phyloP scores from a whole-genome alignment of 2,888 invertebrate species.

The Temnothorax ravouxi region DNA sequence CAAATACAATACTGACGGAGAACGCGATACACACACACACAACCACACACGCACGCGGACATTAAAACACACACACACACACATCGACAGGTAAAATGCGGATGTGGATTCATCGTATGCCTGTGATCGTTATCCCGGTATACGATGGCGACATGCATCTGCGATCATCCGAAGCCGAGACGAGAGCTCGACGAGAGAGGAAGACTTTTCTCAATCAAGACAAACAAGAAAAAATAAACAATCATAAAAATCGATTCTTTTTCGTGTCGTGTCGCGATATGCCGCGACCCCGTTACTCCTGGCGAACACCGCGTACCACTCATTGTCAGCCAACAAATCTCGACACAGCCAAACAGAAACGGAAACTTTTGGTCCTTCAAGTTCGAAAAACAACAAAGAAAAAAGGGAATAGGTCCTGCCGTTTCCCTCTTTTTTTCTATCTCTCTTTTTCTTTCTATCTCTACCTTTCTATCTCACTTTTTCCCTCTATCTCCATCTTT shows the following conservation, averaged over 20 bases:
- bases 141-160: slow-evolving; percentile 22
- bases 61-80: slow-evolving; percentile 47
- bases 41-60: slow-evolving; percentile 25
- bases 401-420: slow-evolving; percentile 40
- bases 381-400: slow-evolving; percentile 45
- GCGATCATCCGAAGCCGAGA: slow-evolving; percentile 67
- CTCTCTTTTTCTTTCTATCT: background rate
- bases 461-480: background rate
- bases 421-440: background rate
- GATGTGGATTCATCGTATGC: slow-evolving; percentile 49
- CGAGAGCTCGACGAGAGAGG: slow-evolving; percentile 64
- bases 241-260: slow-evolving; percentile 16
- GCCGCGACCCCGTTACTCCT: slow-evolving; percentile 6
- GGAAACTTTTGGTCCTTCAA: slow-evolving; percentile 73
- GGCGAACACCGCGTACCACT: background rate
- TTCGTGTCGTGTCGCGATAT: slow-evolving; percentile 8
- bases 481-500: background rate
- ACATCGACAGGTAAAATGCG: slow-evolving; percentile 54
- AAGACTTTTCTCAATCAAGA: slow-evolving; percentile 52
- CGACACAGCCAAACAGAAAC: slow-evolving; percentile 68
- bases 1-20: slow-evolving; percentile 83
- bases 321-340: slow-evolving; percentile 39
- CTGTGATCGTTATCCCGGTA: slow-evolving; percentile 33
- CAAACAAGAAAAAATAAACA: slow-evolving; percentile 45
- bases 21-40: slow-evolving; percentile 72